phyloP scores from a whole-genome alignment of 1,140 invertebrate genomes.

The Lepidotrigona ventralis region DNA sequence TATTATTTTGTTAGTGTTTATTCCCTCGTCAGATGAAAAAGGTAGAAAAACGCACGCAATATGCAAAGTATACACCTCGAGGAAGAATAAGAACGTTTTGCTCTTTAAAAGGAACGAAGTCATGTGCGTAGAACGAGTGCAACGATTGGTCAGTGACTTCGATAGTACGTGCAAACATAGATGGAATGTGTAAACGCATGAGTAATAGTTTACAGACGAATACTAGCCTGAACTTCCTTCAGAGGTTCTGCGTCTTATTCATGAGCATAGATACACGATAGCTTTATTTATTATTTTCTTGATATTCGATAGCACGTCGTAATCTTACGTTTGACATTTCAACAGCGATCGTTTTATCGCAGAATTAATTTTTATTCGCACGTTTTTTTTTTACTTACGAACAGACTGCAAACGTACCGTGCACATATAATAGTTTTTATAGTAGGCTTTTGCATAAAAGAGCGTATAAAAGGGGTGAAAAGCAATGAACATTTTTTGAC shows the following conservation, averaged over 20 bases:
- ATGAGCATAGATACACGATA: not conserved
- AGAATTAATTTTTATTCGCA: not conserved
- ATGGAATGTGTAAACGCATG: slow-evolving; percentile 18
- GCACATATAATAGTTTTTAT: too few relatives aligned
- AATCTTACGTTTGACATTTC: not conserved
- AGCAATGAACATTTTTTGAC: too few relatives aligned
- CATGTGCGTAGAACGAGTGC: not conserved
- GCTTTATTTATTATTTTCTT: not conserved
- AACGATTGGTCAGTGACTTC: not conserved
- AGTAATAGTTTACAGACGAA: not conserved
- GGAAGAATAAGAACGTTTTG: too few relatives aligned
- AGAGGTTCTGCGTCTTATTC: not conserved
- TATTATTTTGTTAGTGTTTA: too few relatives aligned
- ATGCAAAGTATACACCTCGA: too few relatives aligned
- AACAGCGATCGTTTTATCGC: not conserved
- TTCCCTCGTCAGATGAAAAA: too few relatives aligned
- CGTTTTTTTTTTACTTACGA: too few relatives aligned
- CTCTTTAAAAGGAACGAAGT: not conserved
- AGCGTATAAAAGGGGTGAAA: too few relatives aligned
- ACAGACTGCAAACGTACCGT: too few relatives aligned
- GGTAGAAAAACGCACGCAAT: too few relatives aligned
- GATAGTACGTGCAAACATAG: not conserved
- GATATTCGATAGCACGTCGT: not conserved
- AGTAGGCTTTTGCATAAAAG: too few relatives aligned
- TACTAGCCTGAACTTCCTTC: not conserved